These are phyloP conservation scores for Temnothorax ravouxi DNA, from an alignment of 2,888 invertebrate species.

Conservation along the genomic window DNA sequence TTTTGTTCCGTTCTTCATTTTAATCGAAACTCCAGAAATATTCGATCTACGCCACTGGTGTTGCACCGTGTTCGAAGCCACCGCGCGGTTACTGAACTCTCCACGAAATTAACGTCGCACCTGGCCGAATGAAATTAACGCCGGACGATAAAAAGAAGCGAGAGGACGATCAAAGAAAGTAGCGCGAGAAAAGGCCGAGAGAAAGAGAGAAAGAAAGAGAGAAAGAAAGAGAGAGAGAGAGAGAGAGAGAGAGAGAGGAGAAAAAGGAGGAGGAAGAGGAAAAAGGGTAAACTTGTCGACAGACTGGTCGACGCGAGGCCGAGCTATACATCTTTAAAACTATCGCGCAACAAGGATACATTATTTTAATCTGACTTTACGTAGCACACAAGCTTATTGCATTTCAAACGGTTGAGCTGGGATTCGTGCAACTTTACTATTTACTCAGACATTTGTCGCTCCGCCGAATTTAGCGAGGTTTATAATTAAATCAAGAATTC, in stretches of 20 bases:
- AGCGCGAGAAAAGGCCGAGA: constrained; percentile 15
- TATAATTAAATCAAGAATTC: constrained; percentile 31
- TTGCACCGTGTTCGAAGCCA: constrained; percentile 31
- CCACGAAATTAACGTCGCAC: constrained; percentile 66
- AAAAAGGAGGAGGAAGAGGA: too few relatives aligned
- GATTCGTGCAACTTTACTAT: constrained; percentile 10
- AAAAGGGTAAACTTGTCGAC: constrained; percentile 4
- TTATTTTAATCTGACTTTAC: constrained; percentile 30
- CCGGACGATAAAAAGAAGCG: constrained; percentile 68
- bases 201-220: constrained; percentile 23
- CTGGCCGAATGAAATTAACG: constrained; percentile 73
- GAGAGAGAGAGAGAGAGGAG: too few relatives aligned
- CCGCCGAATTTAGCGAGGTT: constrained; percentile 26
- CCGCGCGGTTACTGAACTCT: constrained; percentile 54
- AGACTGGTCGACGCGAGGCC: constrained; percentile 18
- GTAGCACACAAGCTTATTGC: constrained; percentile 18
- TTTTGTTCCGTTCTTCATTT: neutral
- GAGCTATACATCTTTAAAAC: neutral
- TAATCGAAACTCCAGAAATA: constrained; percentile 12
- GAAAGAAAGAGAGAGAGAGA: too few relatives aligned
- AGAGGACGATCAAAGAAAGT: constrained; percentile 55
- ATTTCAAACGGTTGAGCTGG: constrained; percentile 4
- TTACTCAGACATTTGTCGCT: constrained; percentile 30
- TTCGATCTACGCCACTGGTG: constrained; percentile 36
- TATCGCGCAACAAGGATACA: neutral